Evolutionary conservation across 1,140 invertebrate species (phyloP), one percentile per base, ranked within the genome.

Genomic region (Chionoecetes opilio): DNA sequence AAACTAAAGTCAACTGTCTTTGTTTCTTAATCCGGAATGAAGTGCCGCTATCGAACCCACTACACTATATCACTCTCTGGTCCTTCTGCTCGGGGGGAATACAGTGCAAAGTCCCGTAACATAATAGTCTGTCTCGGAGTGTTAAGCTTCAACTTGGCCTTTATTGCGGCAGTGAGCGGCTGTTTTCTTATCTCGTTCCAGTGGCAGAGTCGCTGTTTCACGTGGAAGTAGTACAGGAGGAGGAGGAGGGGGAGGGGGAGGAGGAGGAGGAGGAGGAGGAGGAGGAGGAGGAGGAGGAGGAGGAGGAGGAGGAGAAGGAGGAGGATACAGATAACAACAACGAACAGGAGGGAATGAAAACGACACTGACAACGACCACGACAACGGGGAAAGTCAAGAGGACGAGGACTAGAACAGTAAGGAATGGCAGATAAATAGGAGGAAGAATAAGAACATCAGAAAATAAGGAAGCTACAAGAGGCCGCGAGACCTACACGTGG

Each of bases 151-250:
- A 75, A 75, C n/a, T 17, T 75, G 63, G 63, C 63, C 63, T 75
- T 75, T 75, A 75, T 75, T 75, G 63, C n/a, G 63, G 63, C 21
- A 5, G 21, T 75, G 63, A 26, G 11, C 63, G 63, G 63, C 63
- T 75, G 63, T 75, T 75, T 75, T 26, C 63, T 75, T 75, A 75
- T 75, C 63, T 26, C 63, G 63, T 6, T 26, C 63, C 63, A 21
- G 63, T 75, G 63, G 63, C 63, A 75, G 63, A n/a, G 63, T 75
- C 63, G 63, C 63, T 75, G 63, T 75, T 75, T 75, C 63, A 75
- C n/a, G 63, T 26, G 63, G 8, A 75, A n/a, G 63, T n/a, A n/a
- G 63, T n/a, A 8, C 21, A n/a, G 63, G 21, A 75, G 26, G 63
- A 75, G 63, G 21, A 26, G 21, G 63, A 11, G 8, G 63, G 63